Conservation (phyloP, 2,888 invertebrate species). For the Plagodis dolabraria region DNA sequence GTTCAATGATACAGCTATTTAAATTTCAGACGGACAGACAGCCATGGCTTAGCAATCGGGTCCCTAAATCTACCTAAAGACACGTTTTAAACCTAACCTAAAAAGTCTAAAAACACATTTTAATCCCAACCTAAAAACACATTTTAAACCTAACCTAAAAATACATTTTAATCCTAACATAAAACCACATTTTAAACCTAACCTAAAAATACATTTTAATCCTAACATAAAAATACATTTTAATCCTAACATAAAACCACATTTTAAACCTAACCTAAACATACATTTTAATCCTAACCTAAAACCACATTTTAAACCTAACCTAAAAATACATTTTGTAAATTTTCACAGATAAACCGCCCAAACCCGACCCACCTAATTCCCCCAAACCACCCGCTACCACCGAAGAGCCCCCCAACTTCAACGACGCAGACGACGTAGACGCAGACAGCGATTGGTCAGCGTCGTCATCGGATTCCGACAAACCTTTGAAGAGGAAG, state of each 20-base stretch:
- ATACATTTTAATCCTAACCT: no score
- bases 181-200: no score
- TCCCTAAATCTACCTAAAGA: no score
- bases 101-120: no score
- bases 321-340: background rate
- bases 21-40: no score
- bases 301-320: background rate
- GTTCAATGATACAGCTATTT: no score
- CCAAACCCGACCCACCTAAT: constrained; percentile 22
- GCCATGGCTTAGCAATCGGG: no score
- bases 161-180: background rate
- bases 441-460: constrained; percentile 55
- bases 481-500: constrained; percentile 65
- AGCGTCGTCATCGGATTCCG: constrained; percentile 66
- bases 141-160: background rate
- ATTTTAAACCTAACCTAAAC: no score
- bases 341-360: constrained; percentile 55
- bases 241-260: no score
- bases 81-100: no score
- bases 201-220: no score
- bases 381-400: background rate
- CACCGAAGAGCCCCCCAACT: constrained; percentile 13
- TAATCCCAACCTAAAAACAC: background rate
- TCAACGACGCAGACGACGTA: constrained; percentile 29
- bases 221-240: no score